Conservation (phyloP, 2,797 vertebrate species). For the Lagorchestes hirsutus region DNA sequence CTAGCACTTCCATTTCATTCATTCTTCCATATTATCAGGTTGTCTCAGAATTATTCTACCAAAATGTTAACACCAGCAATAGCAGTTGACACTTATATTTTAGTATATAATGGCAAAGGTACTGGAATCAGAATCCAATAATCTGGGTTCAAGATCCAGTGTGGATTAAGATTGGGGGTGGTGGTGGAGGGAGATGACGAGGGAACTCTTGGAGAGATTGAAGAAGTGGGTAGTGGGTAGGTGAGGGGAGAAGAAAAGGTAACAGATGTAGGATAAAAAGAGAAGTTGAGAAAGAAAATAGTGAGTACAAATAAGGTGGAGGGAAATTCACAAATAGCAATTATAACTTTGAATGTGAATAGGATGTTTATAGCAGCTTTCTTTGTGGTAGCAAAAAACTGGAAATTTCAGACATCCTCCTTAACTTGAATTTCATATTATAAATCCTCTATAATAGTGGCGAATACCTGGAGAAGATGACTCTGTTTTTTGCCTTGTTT, state of each 20-base stretch:
- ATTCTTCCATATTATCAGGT: neutral
- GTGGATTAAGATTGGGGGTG: neutral
- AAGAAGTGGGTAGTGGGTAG: neutral
- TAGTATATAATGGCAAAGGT: neutral
- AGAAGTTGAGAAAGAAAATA: neutral
- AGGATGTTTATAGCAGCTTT: neutral
- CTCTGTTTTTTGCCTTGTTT: neutral
- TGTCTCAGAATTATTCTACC: neutral
- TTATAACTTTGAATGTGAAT: neutral
- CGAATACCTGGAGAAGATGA: no score
- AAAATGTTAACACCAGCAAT: neutral
- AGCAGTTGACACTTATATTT: neutral
- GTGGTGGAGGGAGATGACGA: neutral
- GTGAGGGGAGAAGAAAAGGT: no score
- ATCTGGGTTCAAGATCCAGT: neutral
- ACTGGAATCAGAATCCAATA: neutral
- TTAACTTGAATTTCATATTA: neutral
- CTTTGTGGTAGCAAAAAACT: neutral
- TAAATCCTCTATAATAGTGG: no score
- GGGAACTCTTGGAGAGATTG: neutral
- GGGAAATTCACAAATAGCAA: neutral
- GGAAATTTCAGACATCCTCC: neutral
- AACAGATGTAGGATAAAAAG: neutral
- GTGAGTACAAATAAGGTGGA: neutral
- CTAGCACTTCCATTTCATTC: neutral